A percentile compares a stretch with the other conserved stretches of the same genome.
These are phyloP conservation scores for Melanerpes formicivorus DNA, from an alignment of 2,113 vertebrate species.

Conservation along the genomic window DNA sequence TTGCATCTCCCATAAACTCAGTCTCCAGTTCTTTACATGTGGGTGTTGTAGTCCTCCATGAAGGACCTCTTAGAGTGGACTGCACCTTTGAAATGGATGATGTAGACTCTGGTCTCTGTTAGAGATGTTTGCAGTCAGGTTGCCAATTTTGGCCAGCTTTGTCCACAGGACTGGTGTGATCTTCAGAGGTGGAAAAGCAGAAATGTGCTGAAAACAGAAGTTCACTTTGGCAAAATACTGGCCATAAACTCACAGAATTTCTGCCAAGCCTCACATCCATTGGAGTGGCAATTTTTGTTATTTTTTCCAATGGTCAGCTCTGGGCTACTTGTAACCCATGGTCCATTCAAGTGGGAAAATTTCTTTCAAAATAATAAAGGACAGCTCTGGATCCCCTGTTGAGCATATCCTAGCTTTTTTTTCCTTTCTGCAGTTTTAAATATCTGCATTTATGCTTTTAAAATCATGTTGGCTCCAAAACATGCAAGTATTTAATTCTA, in stretches of 20 bases:
- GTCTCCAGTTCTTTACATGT: background rate
- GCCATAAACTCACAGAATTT: background rate
- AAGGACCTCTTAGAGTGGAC: background rate
- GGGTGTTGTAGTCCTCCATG: background rate
- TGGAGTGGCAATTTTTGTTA: background rate
- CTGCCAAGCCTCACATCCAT: background rate
- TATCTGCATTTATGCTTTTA: background rate
- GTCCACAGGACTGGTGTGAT: background rate
- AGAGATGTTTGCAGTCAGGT: background rate
- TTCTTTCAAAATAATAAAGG: background rate
- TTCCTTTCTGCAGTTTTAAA: background rate
- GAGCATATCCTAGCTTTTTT: background rate
- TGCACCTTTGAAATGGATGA: background rate
- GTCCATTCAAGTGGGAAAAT: background rate
- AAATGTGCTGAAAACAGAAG: constrained; percentile 21
- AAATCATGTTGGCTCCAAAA: background rate
- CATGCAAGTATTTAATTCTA: background rate
- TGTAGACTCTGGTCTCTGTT: background rate
- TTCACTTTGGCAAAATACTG: background rate
- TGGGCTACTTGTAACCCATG: background rate
- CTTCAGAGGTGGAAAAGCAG: background rate
- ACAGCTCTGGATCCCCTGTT: background rate
- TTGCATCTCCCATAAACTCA: background rate
- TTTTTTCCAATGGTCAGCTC: background rate
- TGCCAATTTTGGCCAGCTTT: background rate